phyloP scores from a whole-genome alignment of 2,888 invertebrate genomes.

The Philhelius pedissequus region DNA sequence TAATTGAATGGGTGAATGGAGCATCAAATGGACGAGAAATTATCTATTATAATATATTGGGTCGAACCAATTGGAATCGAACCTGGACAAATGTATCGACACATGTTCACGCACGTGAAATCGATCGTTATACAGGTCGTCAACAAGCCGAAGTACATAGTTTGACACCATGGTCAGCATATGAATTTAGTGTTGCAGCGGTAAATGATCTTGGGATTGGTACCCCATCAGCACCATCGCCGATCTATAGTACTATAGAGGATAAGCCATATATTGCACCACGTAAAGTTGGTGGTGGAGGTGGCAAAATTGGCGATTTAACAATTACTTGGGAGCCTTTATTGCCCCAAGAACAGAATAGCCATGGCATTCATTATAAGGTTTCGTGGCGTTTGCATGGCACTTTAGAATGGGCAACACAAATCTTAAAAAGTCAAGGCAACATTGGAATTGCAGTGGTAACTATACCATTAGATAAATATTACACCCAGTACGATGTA shows the following conservation, averaged over 20 bases:
- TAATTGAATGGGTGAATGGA: constrained; percentile 94
- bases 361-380: constrained; percentile 92
- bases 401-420: constrained; percentile 88
- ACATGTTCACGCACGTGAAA: constrained; percentile 84
- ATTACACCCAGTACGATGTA: constrained; percentile 91
- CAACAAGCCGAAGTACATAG: constrained; percentile 87
- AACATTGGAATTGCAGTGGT: constrained; percentile 90
- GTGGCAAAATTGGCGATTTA: constrained; percentile 96
- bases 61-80: constrained; percentile 91
- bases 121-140: constrained; percentile 88
- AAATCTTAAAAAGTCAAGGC: constrained; percentile 83
- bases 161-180: constrained; percentile 92
- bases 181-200: constrained; percentile 94
- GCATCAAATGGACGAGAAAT: constrained; percentile 91
- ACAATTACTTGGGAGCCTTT: constrained; percentile 94
- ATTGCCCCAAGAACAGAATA: constrained; percentile 89
- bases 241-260: constrained; percentile 90
- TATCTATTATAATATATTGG: constrained; percentile 88
- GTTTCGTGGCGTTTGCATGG: constrained; percentile 90
- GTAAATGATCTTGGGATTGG: constrained; percentile 92
- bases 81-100: constrained; percentile 85
- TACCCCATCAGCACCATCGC: constrained; percentile 89
- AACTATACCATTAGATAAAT: constrained; percentile 85
- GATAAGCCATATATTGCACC: constrained; percentile 90
- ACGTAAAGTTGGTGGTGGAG: constrained; percentile 91